A percentile compares a stretch with the other conserved stretches of the same genome.
These are phyloP conservation scores for Sarcophaga bullata DNA, from an alignment of 1,140 invertebrate species.

Conservation along the genomic window DNA sequence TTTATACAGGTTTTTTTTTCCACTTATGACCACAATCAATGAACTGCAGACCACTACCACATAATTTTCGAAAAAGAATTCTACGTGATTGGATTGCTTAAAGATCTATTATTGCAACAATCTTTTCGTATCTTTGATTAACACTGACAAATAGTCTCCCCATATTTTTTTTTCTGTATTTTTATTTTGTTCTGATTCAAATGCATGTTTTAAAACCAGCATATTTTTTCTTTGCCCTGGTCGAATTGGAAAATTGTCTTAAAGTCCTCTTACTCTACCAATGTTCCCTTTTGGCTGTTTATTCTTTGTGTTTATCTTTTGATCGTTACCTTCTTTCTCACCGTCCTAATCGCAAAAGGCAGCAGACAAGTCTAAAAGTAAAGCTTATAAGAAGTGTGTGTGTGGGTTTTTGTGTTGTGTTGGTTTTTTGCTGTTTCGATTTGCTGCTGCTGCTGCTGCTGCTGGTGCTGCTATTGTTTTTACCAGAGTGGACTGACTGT, in stretches of 20 bases:
- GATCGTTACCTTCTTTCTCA: neutral
- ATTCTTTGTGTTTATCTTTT: neutral
- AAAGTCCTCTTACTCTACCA: no score
- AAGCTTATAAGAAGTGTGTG: neutral
- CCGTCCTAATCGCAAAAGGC: neutral
- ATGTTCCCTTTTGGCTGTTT: neutral
- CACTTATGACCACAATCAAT: neutral
- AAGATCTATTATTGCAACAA: slow-evolving; percentile 26
- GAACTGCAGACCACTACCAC: neutral
- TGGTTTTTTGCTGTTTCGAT: neutral
- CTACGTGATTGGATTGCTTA: slow-evolving; percentile 21
- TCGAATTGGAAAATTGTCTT: neutral
- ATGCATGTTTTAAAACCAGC: neutral
- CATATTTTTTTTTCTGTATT: neutral
- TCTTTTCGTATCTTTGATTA: neutral
- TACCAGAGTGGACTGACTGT: neutral
- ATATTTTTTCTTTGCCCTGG: neutral
- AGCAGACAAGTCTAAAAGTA: neutral
- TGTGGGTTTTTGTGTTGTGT: neutral
- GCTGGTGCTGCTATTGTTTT: neutral
- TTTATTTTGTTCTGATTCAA: no score
- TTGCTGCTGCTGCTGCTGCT: neutral
- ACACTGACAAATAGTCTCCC: slow-evolving; percentile 8
- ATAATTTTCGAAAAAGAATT: neutral
- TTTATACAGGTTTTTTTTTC: neutral